phyloP scores from a whole-genome alignment of 2,888 invertebrate species.

The Aphrophora alni region DNA sequence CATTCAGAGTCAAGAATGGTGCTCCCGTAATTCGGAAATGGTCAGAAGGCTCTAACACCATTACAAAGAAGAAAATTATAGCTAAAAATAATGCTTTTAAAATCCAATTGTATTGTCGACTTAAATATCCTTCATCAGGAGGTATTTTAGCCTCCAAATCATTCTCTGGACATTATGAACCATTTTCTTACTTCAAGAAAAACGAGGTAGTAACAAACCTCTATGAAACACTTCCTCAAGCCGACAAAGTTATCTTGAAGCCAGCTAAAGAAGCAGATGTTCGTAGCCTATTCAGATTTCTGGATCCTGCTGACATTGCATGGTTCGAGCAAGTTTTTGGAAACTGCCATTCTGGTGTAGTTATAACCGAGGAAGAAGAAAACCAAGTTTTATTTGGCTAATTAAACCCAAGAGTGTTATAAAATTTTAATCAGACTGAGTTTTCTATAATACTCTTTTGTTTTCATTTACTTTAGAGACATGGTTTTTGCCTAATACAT shows the following conservation, averaged over 20 bases:
- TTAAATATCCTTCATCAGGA: slow-evolving; percentile 20
- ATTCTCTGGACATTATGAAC: slow-evolving; percentile 21
- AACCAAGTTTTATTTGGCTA: no score
- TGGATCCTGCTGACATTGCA: slow-evolving; percentile 14
- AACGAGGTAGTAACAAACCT: slow-evolving; percentile 12
- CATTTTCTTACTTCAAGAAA: slow-evolving; percentile 29
- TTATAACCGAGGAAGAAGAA: no score
- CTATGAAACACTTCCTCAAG: slow-evolving; percentile 13
- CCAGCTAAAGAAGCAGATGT: slow-evolving; percentile 29
- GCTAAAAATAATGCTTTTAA: slow-evolving; percentile 24
- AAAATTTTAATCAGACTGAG: no score
- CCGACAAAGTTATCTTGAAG: slow-evolving; percentile 26
- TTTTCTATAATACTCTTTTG: no score
- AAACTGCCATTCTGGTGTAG: no score
- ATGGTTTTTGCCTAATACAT: no score
- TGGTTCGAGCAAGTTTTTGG: no score
- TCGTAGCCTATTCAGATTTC: slow-evolving; percentile 26
- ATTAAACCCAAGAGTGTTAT: no score
- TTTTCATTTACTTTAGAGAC: no score
- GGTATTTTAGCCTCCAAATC: slow-evolving; percentile 21
- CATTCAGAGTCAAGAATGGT: slow-evolving; percentile 29
- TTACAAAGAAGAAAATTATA: slow-evolving; percentile 5
- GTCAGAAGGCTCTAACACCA: slow-evolving; percentile 26
- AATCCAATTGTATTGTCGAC: slow-evolving; percentile 22
- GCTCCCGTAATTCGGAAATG: slow-evolving; percentile 25